Conservation (phyloP, 2,113 vertebrate genomes). For the Shinisaurus crocodilurus region DNA sequence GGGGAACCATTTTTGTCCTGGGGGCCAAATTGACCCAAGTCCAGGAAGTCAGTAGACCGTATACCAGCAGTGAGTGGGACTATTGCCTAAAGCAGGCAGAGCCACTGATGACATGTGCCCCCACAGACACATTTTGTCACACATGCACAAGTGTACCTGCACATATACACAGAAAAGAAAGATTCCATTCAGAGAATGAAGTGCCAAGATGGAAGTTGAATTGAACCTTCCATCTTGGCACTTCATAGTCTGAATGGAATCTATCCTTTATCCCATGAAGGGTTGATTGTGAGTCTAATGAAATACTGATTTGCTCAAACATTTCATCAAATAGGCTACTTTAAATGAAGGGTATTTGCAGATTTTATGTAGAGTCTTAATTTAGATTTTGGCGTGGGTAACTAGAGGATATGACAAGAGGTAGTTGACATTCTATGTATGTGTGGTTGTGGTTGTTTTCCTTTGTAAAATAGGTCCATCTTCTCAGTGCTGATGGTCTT, state of each 20-base stretch:
- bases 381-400: constrained; percentile 7
- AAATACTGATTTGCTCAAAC: background rate
- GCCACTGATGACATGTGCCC: no score
- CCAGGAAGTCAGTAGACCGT: no score
- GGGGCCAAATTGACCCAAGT: no score
- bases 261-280: background rate
- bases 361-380: background rate
- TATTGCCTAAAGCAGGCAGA: no score
- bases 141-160: no score
- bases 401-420: background rate
- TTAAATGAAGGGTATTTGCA: background rate
- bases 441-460: constrained; percentile 26
- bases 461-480: constrained; percentile 76
- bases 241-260: background rate
- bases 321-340: background rate
- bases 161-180: no score
- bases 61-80: no score
- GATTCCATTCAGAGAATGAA: no score
- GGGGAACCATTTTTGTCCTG: no score
- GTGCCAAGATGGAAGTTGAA: no score
- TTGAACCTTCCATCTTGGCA: background rate
- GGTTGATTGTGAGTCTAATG: fast-evolving
- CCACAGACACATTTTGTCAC: no score
- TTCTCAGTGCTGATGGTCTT: constrained; percentile 83
- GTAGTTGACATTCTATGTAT: background rate